Percentiles rank a stretch among this genome's conserved stretches.
Evolutionary conservation across 2,113 vertebrate species (phyloP).

Genomic region (Ursus arctos): DNA sequence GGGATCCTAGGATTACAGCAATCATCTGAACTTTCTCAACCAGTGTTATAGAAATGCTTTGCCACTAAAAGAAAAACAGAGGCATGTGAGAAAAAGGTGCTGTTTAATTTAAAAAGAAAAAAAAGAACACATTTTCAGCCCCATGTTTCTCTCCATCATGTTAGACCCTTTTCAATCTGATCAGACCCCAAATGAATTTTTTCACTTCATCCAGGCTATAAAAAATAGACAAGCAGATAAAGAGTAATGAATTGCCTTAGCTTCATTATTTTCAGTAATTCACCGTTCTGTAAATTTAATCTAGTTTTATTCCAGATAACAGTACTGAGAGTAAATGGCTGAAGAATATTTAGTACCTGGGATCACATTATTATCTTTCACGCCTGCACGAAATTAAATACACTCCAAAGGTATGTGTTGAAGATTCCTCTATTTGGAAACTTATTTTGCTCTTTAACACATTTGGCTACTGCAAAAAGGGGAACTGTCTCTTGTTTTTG

Average conservation of each 20-base stretch:
- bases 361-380: conserved; percentile 63
- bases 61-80: conserved; percentile 94
- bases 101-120: conserved; percentile 54
- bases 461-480: not conserved
- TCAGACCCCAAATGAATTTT: conserved; percentile 9
- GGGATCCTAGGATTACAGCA: conserved; percentile 96
- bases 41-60: conserved; percentile 97
- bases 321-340: conserved; percentile 14
- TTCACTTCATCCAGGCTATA: conserved; percentile 51
- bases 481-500: not conserved
- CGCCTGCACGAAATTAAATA: conserved; percentile 62
- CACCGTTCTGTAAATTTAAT: conserved; percentile 62
- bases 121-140: conserved; percentile 78
- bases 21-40: conserved; percentile 99
- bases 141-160: conserved; percentile 69
- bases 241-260: conserved; percentile 62
- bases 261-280: conserved; percentile 69
- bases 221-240: conserved; percentile 67
- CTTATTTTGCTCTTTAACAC: not conserved
- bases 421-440: not conserved
- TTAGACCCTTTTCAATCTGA: conserved; percentile 64
- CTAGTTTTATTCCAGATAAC: conserved; percentile 59
- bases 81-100: conserved; percentile 86
- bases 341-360: conserved; percentile 53
- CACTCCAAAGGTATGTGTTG: not conserved